A percentile compares a stretch with the other conserved stretches of the same genome.
Evolutionary conservation across 1,140 invertebrate genomes (phyloP).

Genomic region (Lepidurus couesii): DNA sequence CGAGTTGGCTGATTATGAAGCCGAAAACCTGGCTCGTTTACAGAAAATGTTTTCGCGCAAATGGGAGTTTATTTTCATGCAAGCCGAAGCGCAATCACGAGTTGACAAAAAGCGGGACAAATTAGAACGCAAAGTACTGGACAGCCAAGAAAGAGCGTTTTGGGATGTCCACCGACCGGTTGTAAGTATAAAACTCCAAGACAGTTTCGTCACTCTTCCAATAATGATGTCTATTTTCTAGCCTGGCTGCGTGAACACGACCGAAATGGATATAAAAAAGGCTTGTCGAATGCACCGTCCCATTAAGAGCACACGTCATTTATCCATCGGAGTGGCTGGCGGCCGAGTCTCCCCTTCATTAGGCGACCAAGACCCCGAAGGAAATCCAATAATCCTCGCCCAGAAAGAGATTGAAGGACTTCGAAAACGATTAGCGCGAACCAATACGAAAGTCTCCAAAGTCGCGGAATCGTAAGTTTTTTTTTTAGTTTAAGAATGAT

Average conservation of each 20-base stretch:
- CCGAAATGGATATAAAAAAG: conserved; percentile 96
- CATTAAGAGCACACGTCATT: conserved; percentile 50
- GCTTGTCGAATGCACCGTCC: conserved; percentile 75
- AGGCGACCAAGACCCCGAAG: conserved; percentile 49
- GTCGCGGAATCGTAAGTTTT: conserved; percentile 85
- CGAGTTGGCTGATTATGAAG: conserved; percentile 96
- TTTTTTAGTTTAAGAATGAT: not conserved
- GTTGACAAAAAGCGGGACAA: conserved; percentile 99
- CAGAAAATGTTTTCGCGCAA: conserved; percentile 99
- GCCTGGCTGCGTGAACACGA: conserved; percentile 98
- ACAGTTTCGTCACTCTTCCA: not conserved
- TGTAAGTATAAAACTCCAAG: conserved; percentile 51
- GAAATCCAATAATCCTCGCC: conserved; percentile 44
- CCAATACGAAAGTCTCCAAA: conserved; percentile 94
- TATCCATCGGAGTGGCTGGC: conserved; percentile 49
- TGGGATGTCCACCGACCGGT: conserved; percentile 99
- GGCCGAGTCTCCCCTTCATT: conserved; percentile 58
- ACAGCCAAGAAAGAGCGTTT: conserved; percentile 97
- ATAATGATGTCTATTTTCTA: conserved; percentile 45
- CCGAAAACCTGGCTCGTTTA: conserved; percentile 90
- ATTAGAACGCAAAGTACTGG: conserved; percentile 92
- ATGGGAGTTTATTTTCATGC: conserved; percentile 99
- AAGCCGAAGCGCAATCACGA: conserved; percentile 74
- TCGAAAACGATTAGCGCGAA: conserved; percentile 70
- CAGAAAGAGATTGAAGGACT: conserved; percentile 60